A percentile compares a stretch with the other conserved stretches of the same genome.
Evolutionary conservation across 2,113 vertebrate genomes (phyloP).

Genomic region (Kryptolebias marmoratus): DNA sequence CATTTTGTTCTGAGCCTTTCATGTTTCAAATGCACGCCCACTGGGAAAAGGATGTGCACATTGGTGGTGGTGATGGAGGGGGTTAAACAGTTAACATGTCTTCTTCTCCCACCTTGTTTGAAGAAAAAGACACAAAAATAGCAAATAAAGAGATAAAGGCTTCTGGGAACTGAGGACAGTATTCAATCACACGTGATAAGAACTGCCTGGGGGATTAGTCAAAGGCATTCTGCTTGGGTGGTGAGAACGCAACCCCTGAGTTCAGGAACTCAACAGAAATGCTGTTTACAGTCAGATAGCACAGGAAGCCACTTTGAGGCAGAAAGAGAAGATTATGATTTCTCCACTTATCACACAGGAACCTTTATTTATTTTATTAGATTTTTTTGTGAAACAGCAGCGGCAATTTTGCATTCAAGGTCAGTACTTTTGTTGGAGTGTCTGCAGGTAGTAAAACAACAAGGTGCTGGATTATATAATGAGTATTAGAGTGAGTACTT

Average conservation of each 20-base stretch:
- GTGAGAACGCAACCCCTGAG: conserved; percentile 43
- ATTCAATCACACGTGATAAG: conserved; percentile 73
- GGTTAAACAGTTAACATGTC: conserved; percentile 66
- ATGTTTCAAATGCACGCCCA: conserved; percentile 55
- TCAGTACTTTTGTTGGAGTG: conserved; percentile 34
- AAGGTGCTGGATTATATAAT: conserved; percentile 48
- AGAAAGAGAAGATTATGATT: conserved; percentile 61
- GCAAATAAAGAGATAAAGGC: conserved; percentile 67
- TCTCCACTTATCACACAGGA: conserved; percentile 51
- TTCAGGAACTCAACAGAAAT: conserved; percentile 63
- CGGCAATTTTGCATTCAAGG: conserved; percentile 56
- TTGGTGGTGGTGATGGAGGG: background rate
- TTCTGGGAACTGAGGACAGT: conserved; percentile 60
- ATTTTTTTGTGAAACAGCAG: conserved; percentile 38
- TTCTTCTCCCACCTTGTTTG: conserved; percentile 45
- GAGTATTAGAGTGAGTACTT: conserved; percentile 9
- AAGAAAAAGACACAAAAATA: conserved; percentile 50
- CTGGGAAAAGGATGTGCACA: conserved; percentile 39
- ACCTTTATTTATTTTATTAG: conserved; percentile 8
- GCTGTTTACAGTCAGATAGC: conserved; percentile 57
- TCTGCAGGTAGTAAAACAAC: conserved; percentile 25
- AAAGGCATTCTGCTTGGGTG: conserved; percentile 65
- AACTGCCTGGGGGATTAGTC: conserved; percentile 67
- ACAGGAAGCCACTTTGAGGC: conserved; percentile 47
- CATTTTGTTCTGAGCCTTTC: conserved; percentile 66